A percentile compares a stretch with the other conserved stretches of the same genome.
Conservation (phyloP, 1,140 invertebrate genomes). For the Lepidotrigona ventralis region DNA sequence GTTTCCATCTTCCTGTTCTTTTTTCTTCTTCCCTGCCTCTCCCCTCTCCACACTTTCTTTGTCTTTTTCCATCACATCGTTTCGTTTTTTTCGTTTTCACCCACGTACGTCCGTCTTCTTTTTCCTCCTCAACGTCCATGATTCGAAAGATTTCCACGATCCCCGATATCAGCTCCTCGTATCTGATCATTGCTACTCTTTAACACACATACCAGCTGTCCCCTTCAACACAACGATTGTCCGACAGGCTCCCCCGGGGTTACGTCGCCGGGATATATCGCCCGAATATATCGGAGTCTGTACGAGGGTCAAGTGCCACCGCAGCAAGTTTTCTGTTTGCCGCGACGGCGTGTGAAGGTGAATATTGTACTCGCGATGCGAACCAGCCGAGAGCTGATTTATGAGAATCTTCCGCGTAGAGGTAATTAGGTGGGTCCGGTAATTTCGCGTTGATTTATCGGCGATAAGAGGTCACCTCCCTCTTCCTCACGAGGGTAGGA, state of each 20-base stretch:
- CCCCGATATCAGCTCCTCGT: conserved; percentile 25
- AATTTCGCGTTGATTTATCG: conserved; percentile 3
- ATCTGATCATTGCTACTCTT: conserved; percentile 43
- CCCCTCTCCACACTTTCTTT: neutral
- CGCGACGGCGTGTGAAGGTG: neutral
- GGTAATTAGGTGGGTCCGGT: conserved; percentile 1
- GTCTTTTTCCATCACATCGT: neutral
- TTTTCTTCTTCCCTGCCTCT: too few species aligned
- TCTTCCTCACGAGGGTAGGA: neutral
- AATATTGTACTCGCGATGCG: conserved; percentile 22
- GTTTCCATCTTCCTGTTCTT: neutral
- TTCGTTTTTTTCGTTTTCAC: neutral
- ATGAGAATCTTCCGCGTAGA: neutral
- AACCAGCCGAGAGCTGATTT: conserved; percentile 1
- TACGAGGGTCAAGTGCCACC: conserved; percentile 15
- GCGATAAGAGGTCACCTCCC: neutral
- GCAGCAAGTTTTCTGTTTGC: conserved; percentile 33
- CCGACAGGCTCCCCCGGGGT: neutral
- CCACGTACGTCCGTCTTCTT: neutral
- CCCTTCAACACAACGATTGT: neutral
- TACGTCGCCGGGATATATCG: conserved; percentile 26
- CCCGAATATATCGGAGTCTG: neutral
- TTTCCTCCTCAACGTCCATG: neutral
- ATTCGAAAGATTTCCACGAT: conserved; percentile 26
- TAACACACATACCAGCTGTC: conserved; percentile 14